Percentiles rank a stretch among this genome's conserved stretches.
phyloP scores from a whole-genome alignment of 1,140 invertebrate species.

The Bombus balteatus region DNA sequence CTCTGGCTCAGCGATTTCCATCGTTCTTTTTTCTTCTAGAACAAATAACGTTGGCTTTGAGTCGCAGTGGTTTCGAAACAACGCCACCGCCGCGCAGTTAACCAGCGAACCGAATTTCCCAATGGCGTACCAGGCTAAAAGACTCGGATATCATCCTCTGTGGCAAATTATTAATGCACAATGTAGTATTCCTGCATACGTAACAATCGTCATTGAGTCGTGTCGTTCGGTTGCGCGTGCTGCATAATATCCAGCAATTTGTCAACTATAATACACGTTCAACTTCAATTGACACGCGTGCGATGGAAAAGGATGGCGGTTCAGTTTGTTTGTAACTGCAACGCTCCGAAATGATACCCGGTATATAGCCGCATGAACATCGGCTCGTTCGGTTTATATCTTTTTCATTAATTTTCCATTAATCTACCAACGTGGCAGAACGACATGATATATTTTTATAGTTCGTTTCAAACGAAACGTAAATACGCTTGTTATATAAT shows the following conservation, averaged over 20 bases:
- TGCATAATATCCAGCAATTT: conserved; percentile 9
- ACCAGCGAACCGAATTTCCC: conserved; percentile 2
- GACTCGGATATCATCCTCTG: not conserved
- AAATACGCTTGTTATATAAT: too few relatives aligned
- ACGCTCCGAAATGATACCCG: not conserved
- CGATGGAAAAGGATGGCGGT: not conserved
- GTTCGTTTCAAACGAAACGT: too few relatives aligned
- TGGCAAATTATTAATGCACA: conserved; percentile 7
- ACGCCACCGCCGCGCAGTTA: not conserved
- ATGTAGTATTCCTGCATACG: conserved; percentile 5
- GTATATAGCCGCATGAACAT: not conserved
- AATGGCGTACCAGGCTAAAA: not conserved
- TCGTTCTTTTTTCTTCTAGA: too few relatives aligned
- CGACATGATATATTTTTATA: too few relatives aligned
- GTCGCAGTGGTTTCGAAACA: not conserved
- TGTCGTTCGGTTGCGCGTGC: not conserved
- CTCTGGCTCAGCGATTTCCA: conserved; percentile 33
- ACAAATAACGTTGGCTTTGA: not conserved
- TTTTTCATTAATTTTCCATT: not conserved
- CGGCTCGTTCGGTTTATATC: not conserved
- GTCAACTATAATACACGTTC: conserved; percentile 19
- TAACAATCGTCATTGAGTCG: conserved; percentile 7
- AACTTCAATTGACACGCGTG: not conserved
- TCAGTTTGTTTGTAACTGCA: not conserved
- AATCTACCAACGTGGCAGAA: too few relatives aligned